Conservation (phyloP, 1,140 invertebrate species). For the Heterodera schachtii region DNA sequence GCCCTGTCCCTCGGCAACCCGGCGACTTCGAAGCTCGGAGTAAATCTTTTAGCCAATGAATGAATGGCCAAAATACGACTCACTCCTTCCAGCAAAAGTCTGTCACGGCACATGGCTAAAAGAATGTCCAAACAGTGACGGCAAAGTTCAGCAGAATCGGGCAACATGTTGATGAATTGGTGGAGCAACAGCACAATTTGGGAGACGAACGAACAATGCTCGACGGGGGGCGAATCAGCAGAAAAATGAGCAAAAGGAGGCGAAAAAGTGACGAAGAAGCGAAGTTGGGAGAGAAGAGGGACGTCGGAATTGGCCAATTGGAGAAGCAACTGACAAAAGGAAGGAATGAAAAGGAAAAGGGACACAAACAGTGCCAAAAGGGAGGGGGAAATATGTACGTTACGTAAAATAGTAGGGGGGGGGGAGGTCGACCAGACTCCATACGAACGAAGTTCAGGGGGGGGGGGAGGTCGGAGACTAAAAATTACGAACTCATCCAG, state of each 20-base stretch:
- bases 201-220: conserved; percentile 15
- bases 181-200: conserved; percentile 14
- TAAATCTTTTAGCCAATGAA: conserved; percentile 1
- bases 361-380: no score
- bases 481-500: no score
- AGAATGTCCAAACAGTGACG: conserved; percentile 24
- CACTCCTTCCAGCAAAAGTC: conserved; percentile 22
- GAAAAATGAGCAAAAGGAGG: conserved; percentile 9
- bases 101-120: conserved; percentile 16
- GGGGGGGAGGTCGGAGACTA: no score
- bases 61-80: not conserved
- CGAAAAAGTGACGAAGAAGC: not conserved
- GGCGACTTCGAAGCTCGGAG: conserved; percentile 6
- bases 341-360: not conserved
- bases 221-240: conserved; percentile 2
- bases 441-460: no score
- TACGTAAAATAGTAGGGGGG: no score
- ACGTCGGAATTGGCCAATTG: conserved; percentile 14
- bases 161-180: conserved; percentile 16
- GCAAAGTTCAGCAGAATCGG: conserved; percentile 17
- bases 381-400: no score
- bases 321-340: conserved; percentile 4
- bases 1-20: conserved; percentile 12
- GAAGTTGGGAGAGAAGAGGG: not conserved
- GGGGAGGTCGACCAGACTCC: no score